phyloP scores from a whole-genome alignment of 2,888 invertebrate genomes.

The Aporophyla lueneburgensis region DNA sequence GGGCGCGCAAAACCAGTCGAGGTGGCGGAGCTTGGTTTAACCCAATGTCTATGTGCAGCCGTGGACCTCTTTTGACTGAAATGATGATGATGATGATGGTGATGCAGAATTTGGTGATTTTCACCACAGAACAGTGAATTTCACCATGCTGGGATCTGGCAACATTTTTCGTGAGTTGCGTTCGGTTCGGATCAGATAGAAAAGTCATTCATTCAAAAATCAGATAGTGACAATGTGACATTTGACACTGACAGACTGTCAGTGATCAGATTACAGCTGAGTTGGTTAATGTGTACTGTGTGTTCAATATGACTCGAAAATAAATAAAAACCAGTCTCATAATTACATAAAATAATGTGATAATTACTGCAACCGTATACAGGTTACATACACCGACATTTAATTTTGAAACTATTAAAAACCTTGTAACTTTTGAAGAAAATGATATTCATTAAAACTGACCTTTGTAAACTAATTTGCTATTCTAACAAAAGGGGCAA shows the following conservation, averaged over 20 bases:
- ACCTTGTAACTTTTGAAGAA: not conserved
- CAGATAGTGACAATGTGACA: constrained; percentile 1
- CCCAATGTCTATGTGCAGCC: no score
- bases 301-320: not conserved
- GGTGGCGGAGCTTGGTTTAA: no score
- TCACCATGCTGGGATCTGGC: not conserved
- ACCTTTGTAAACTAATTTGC: constrained; percentile 22
- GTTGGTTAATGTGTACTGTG: constrained; percentile 3
- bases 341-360: not conserved
- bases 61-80: no score
- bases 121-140: no score
- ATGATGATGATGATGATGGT: no score
- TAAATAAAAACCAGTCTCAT: not conserved
- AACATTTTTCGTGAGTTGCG: not conserved
- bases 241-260: constrained; percentile 2
- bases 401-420: not conserved
- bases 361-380: not conserved
- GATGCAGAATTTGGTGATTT: no score
- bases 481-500: constrained; percentile 17
- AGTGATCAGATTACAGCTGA: constrained; percentile 16
- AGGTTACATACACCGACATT: not conserved
- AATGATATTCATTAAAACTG: not conserved
- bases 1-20: no score
- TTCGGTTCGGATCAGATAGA: no score
- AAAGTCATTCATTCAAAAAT: not conserved